phyloP scores from a whole-genome alignment of 2,797 vertebrate species.

The Amblyraja radiata region DNA sequence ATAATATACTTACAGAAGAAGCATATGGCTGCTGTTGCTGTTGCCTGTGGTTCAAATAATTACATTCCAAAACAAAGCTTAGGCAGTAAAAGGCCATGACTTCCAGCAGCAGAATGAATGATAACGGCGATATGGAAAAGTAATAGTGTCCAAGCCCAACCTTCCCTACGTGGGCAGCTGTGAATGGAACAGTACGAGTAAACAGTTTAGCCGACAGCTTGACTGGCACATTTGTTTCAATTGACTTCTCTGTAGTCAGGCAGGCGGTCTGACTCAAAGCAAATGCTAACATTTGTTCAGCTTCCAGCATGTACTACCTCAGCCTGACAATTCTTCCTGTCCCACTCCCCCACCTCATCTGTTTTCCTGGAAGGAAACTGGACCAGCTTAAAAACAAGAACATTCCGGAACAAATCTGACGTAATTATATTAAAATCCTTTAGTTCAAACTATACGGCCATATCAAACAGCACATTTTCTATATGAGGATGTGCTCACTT shows the following conservation, averaged over 20 bases:
- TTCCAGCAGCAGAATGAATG: background rate
- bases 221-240: slow-evolving; percentile 44
- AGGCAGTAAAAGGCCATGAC: background rate
- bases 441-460: background rate
- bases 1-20: slow-evolving; percentile 10
- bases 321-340: slow-evolving; percentile 24
- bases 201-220: slow-evolving; percentile 43
- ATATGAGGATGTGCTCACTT: background rate
- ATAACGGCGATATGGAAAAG: slow-evolving; percentile 3
- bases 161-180: background rate
- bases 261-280: slow-evolving; percentile 52
- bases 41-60: slow-evolving; percentile 14
- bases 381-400: background rate
- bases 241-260: slow-evolving; percentile 66
- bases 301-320: background rate
- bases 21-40: background rate
- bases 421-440: background rate
- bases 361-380: background rate
- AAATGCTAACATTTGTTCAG: slow-evolving; percentile 23
- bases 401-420: background rate
- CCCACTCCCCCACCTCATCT: background rate
- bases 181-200: slow-evolving; percentile 36
- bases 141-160: background rate
- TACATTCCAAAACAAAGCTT: background rate
- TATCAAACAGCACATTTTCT: background rate